A percentile compares a stretch with the other conserved stretches of the same genome.
These are phyloP conservation scores for Rhyzopertha dominica DNA, from an alignment of 1,140 invertebrate species.

Conservation along the genomic window DNA sequence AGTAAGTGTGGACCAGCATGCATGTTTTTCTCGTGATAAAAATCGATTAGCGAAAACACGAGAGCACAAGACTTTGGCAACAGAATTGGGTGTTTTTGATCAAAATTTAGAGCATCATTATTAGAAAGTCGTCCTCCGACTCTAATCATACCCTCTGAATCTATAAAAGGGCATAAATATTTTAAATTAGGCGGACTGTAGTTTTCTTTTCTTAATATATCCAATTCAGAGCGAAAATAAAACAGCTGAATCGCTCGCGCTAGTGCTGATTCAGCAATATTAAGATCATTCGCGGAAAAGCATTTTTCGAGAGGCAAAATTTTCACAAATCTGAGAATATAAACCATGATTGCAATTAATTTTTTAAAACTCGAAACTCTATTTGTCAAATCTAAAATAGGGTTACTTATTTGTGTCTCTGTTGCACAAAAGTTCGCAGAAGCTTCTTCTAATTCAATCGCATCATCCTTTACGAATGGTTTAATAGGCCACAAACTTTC, in stretches of 20 bases:
- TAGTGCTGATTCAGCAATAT: no score
- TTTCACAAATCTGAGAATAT: conserved; percentile 6
- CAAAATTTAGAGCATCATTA: not conserved
- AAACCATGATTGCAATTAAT: conserved; percentile 9
- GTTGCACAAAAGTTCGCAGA: not conserved
- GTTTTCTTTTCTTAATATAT: conserved; percentile 2
- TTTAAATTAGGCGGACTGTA: not conserved
- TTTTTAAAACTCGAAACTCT: conserved; percentile 12
- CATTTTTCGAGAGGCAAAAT: not conserved
- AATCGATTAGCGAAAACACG: not conserved
- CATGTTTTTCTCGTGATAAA: conserved; percentile 5
- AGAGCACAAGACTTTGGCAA: not conserved
- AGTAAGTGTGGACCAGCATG: conserved; percentile 6
- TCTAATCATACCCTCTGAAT: not conserved
- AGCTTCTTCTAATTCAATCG: not conserved
- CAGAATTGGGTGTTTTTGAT: conserved; percentile 1
- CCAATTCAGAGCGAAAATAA: no score
- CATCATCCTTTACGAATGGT: not conserved
- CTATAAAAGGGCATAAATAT: not conserved
- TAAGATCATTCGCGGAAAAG: no score
- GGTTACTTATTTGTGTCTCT: no score
- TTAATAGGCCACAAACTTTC: not conserved
- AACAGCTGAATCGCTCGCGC: no score
- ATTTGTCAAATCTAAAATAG: conserved; percentile 1
- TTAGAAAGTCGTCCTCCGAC: conserved; percentile 3